phyloP scores from a whole-genome alignment of 2,797 vertebrate genomes.

The Numenius phaeopus region DNA sequence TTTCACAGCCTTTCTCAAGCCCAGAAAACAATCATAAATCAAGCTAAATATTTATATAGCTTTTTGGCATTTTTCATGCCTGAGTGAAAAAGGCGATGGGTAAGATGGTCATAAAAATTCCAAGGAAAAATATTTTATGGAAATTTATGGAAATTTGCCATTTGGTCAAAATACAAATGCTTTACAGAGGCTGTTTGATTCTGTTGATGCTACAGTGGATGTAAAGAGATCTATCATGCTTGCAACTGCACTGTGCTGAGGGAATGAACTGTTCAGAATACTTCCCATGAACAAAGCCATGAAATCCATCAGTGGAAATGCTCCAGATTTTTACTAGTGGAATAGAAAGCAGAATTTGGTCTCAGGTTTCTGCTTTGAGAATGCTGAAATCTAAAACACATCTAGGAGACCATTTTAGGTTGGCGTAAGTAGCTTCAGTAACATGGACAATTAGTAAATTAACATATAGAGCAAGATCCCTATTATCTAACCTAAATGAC shows the following conservation, averaged over 20 bases:
- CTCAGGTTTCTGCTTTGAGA: background rate
- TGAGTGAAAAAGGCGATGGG: conserved; percentile 38
- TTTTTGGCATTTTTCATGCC: conserved; percentile 51
- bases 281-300: background rate
- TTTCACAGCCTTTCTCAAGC: conserved; percentile 48
- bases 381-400: background rate
- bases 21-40: conserved; percentile 66
- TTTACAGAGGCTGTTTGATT: background rate
- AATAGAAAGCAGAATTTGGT: background rate
- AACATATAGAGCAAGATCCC: background rate
- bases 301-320: background rate
- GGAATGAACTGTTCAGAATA: background rate
- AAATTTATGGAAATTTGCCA: conserved; percentile 42
- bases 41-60: conserved; percentile 56
- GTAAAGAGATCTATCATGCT: background rate
- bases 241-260: background rate
- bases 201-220: background rate
- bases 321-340: background rate
- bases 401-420: background rate
- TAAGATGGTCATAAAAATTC: conserved; percentile 62
- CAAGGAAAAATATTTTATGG: conserved; percentile 30
- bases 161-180: conserved; percentile 34
- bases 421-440: background rate
- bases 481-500: background rate
- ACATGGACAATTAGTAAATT: background rate